phyloP scores from a whole-genome alignment of 2,888 invertebrate genomes.

The Auanema freiburgensis region DNA sequence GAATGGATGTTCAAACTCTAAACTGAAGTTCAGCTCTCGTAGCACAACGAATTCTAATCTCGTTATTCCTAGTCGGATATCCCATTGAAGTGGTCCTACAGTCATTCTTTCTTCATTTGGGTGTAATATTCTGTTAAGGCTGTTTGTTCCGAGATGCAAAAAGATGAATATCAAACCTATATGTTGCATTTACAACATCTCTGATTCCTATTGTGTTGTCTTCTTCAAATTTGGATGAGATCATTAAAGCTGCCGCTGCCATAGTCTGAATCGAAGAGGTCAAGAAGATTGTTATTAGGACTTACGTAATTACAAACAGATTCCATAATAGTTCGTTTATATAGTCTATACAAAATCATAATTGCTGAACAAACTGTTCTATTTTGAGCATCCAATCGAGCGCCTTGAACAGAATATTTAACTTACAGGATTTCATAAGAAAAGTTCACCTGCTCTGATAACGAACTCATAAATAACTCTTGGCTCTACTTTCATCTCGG shows the following conservation, averaged over 20 bases:
- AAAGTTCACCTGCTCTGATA: slow-evolving; percentile 2
- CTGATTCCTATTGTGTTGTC: slow-evolving; percentile 15
- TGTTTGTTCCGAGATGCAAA: no score
- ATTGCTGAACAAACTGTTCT: slow-evolving; percentile 23
- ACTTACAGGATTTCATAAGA: no score
- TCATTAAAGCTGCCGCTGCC: slow-evolving; percentile 13
- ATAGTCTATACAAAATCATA: slow-evolving; percentile 22
- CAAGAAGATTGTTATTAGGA: no score
- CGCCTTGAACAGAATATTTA: slow-evolving; percentile 17
- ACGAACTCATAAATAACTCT: slow-evolving; percentile 6
- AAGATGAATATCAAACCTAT: slow-evolving; percentile 7
- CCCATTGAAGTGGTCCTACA: slow-evolving; percentile 7
- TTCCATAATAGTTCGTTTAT: slow-evolving; percentile 15
- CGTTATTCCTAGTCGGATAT: slow-evolving; percentile 15
- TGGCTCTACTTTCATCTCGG: neutral
- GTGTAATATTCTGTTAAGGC: slow-evolving; percentile 16
- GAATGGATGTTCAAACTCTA: slow-evolving; percentile 18
- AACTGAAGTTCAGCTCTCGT: slow-evolving; percentile 16
- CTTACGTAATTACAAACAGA: slow-evolving; percentile 28
- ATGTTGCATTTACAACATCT: slow-evolving; percentile 22
- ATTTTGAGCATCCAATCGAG: slow-evolving; percentile 24
- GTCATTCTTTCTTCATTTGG: slow-evolving; percentile 7
- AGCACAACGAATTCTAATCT: slow-evolving; percentile 23
- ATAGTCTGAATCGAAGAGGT: no score
- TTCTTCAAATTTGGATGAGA: slow-evolving; percentile 24